Evolutionary conservation across 2,113 vertebrate species (phyloP).

Genomic region (Zonotrichia leucophrys): DNA sequence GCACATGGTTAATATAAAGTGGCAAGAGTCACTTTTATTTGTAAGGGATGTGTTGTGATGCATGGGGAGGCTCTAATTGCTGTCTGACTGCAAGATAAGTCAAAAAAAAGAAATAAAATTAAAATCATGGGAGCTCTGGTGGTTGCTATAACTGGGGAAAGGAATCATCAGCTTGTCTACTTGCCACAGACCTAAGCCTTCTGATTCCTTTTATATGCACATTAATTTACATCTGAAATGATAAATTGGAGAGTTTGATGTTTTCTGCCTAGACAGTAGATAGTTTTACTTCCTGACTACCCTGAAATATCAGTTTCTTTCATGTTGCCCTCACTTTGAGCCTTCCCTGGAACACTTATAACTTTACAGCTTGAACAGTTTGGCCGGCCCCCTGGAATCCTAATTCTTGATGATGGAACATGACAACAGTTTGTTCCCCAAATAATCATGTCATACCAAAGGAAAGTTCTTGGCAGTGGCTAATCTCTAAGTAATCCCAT

Average conservation of each 20-base stretch:
- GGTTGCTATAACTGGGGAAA: neutral
- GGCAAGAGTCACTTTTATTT: neutral
- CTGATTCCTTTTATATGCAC: neutral
- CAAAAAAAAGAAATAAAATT: neutral
- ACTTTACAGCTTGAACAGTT: neutral
- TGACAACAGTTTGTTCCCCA: neutral
- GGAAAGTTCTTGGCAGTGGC: neutral
- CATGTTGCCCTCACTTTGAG: neutral
- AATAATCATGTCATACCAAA: neutral
- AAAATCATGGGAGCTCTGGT: neutral
- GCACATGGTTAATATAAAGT: neutral
- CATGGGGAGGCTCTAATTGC: neutral
- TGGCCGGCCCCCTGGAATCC: neutral
- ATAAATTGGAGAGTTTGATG: neutral
- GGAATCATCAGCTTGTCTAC: neutral
- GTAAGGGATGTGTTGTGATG: neutral
- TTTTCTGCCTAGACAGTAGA: neutral
- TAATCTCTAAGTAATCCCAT: neutral
- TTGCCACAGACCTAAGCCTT: neutral
- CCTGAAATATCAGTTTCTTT: neutral
- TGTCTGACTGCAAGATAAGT: neutral
- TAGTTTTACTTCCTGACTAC: neutral
- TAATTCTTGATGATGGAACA: neutral
- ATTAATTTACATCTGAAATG: neutral
- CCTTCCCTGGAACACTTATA: neutral